Evolutionary conservation across 2,888 invertebrate species (phyloP).

Genomic region (Bhutanitis thaidina): DNA sequence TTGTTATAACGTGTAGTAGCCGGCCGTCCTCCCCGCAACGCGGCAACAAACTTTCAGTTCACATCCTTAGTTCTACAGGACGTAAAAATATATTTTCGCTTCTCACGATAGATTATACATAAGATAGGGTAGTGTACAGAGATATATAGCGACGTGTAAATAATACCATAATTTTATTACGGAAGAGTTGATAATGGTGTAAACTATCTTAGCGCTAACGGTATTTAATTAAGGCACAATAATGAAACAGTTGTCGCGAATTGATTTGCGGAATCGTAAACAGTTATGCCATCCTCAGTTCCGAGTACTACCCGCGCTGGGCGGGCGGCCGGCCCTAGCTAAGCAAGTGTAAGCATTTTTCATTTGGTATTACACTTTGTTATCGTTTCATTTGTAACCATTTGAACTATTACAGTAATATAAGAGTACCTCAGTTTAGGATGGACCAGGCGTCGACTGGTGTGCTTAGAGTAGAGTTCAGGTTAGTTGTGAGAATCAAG

Average conservation of each 20-base stretch:
- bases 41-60: constrained; percentile 60
- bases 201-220: constrained; percentile 72
- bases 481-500: constrained; percentile 60
- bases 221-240: constrained; percentile 72
- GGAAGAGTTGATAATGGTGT: constrained; percentile 58
- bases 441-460: constrained; percentile 80
- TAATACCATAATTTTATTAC: constrained; percentile 76
- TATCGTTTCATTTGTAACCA: constrained; percentile 78
- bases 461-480: constrained; percentile 64
- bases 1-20: constrained; percentile 75
- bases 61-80: constrained; percentile 69
- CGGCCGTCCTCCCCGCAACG: constrained; percentile 61
- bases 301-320: constrained; percentile 52
- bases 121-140: constrained; percentile 74
- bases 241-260: constrained; percentile 55
- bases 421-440: constrained; percentile 78
- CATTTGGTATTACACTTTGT: constrained; percentile 76
- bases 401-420: constrained; percentile 75
- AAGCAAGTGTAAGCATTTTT: constrained; percentile 78
- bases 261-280: constrained; percentile 69
- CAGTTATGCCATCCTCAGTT: constrained; percentile 69
- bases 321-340: constrained; percentile 69
- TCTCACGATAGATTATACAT: constrained; percentile 63
- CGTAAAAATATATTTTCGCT: constrained; percentile 49
- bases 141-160: constrained; percentile 71